phyloP scores from a whole-genome alignment of 2,113 vertebrate genomes.

The Globicephala melas region DNA sequence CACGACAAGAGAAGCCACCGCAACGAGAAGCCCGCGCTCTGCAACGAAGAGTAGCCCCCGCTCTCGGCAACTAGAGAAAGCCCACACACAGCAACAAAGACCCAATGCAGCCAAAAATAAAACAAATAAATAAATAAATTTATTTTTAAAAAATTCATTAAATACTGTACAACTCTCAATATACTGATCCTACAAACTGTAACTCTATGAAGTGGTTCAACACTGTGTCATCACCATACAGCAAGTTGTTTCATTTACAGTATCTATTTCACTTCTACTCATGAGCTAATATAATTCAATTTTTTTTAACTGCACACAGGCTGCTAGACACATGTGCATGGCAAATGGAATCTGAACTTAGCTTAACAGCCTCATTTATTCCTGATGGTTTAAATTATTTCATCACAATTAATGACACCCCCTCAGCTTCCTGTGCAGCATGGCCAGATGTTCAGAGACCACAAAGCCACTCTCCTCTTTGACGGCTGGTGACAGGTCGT shows the following conservation, averaged over 20 bases:
- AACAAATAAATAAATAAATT: too few species aligned
- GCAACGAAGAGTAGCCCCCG: too few species aligned
- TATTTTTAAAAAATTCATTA: slow-evolving; percentile 44
- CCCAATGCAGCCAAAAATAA: too few species aligned
- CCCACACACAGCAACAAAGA: too few species aligned
- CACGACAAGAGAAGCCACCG: too few species aligned
- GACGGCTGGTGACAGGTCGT: slow-evolving; percentile 91
- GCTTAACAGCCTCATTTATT: slow-evolving; percentile 99
- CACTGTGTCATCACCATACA: slow-evolving; percentile 80
- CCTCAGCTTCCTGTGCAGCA: slow-evolving; percentile 90
- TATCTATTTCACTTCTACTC: slow-evolving; percentile 86
- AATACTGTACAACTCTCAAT: slow-evolving; percentile 59
- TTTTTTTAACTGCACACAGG: slow-evolving; percentile 81
- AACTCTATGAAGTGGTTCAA: slow-evolving; percentile 79
- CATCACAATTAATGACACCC: slow-evolving; percentile 99
- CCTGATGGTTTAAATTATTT: slow-evolving; percentile 99
- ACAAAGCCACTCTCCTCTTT: slow-evolving; percentile 90
- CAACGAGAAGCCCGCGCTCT: too few species aligned
- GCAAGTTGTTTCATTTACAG: slow-evolving; percentile 85
- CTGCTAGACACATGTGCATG: slow-evolving; percentile 88
- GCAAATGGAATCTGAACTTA: slow-evolving; percentile 92
- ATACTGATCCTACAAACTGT: slow-evolving; percentile 74
- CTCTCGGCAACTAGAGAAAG: too few species aligned
- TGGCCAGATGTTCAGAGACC: slow-evolving; percentile 99
- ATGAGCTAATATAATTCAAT: slow-evolving; percentile 83